Percentiles rank a stretch among this genome's conserved stretches.
These are phyloP conservation scores for Phorcus lineatus DNA, from an alignment of 2,888 invertebrate species.

Conservation along the genomic window DNA sequence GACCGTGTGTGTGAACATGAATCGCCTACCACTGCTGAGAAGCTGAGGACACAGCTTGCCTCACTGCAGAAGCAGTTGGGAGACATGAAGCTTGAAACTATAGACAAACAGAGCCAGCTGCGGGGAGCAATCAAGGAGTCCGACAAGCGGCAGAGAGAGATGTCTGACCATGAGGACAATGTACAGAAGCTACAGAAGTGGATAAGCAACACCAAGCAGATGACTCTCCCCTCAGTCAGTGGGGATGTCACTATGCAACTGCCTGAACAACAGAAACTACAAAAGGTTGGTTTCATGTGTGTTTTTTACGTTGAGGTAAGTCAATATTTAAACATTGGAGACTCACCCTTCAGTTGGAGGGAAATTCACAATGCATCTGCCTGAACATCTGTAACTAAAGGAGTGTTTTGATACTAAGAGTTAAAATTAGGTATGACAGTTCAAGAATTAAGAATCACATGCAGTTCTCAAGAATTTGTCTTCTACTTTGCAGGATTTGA, in stretches of 20 bases:
- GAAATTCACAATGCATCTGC: no score
- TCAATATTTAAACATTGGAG: no score
- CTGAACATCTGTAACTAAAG: no score
- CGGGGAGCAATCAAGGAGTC: slow-evolving; percentile 60
- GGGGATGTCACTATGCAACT: slow-evolving; percentile 37
- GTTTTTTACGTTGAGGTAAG: no score
- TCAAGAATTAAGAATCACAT: no score
- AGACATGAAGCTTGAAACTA: slow-evolving; percentile 62
- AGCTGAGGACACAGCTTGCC: slow-evolving; percentile 60
- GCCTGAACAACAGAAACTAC: slow-evolving; percentile 53
- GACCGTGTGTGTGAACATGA: slow-evolving; percentile 65
- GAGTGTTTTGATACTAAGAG: no score
- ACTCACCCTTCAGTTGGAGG: no score
- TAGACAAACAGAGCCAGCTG: slow-evolving; percentile 62
- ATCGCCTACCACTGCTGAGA: slow-evolving; percentile 55
- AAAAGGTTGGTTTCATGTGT: slow-evolving; percentile 46
- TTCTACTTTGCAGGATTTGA: slow-evolving; percentile 52
- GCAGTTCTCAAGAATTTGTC: no score
- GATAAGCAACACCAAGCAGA: slow-evolving; percentile 65
- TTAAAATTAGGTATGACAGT: no score
- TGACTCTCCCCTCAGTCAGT: slow-evolving; percentile 45
- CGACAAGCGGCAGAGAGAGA: slow-evolving; percentile 62
- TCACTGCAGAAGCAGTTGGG: slow-evolving; percentile 61
- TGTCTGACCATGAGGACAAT: slow-evolving; percentile 63
- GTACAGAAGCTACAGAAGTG: slow-evolving; percentile 66